A percentile compares a stretch with the other conserved stretches of the same genome.
Evolutionary conservation across 2,113 vertebrate species (phyloP).

Genomic region (Mastomys natalensis): DNA sequence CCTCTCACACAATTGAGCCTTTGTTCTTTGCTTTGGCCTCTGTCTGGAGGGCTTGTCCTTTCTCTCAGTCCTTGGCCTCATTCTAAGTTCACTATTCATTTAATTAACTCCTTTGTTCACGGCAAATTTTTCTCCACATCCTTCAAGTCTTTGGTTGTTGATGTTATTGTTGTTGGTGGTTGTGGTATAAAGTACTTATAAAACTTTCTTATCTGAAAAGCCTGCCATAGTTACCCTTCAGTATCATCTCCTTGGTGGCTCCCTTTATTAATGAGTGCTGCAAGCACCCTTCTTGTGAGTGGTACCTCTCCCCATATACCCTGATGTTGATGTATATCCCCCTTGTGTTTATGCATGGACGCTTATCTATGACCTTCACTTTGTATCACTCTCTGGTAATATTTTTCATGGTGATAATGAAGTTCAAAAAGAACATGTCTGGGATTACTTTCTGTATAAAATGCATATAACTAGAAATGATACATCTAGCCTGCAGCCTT

Average conservation of each 20-base stretch:
- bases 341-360: background rate
- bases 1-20: background rate
- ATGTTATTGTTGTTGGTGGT: background rate
- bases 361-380: background rate
- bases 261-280: background rate
- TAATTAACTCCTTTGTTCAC: background rate
- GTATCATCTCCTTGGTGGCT: background rate
- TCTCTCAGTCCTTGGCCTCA: background rate
- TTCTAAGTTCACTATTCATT: background rate
- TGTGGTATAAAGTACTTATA: background rate
- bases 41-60: background rate
- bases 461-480: background rate
- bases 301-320: background rate
- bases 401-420: background rate
- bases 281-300: background rate
- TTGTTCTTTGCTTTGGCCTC: background rate
- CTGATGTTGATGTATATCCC: background rate
- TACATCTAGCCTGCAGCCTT: background rate
- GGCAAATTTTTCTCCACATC: background rate
- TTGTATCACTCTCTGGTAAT: background rate
- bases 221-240: background rate
- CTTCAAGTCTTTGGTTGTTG: background rate
- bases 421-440: background rate
- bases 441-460: background rate
- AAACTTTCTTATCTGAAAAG: background rate